Conservation (phyloP, 2,797 vertebrate genomes). For the Etheostoma perlongum region DNA sequence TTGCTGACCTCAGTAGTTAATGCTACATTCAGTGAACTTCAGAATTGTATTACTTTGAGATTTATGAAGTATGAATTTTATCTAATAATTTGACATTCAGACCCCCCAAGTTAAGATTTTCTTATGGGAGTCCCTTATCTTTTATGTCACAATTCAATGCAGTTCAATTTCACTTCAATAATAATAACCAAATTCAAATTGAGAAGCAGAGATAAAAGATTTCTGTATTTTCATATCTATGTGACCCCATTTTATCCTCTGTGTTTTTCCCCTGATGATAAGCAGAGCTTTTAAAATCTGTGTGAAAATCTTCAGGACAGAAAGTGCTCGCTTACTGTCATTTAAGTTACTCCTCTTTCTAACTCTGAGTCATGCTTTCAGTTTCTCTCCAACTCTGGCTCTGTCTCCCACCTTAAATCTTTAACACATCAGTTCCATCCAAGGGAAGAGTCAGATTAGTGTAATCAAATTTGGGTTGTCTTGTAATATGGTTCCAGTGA, state of each 20-base stretch:
- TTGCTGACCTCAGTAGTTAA: constrained; percentile 1
- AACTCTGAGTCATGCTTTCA: constrained; percentile 59
- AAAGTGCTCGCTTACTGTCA: constrained; percentile 61
- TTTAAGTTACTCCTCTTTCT: constrained; percentile 50
- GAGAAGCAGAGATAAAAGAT: constrained; percentile 60
- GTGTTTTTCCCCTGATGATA: constrained; percentile 65
- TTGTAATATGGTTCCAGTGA: constrained; percentile 47
- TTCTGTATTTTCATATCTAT: constrained; percentile 63
- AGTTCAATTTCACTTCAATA: constrained; percentile 58
- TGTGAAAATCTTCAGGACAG: constrained; percentile 61
- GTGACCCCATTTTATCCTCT: constrained; percentile 51
- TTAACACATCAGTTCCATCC: constrained; percentile 56
- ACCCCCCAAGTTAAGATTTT: constrained; percentile 49
- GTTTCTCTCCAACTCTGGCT: constrained; percentile 50
- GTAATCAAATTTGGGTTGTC: constrained; percentile 44
- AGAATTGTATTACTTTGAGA: constrained; percentile 16
- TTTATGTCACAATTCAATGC: constrained; percentile 47
- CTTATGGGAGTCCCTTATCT: constrained; percentile 33
- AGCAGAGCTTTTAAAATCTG: constrained; percentile 66
- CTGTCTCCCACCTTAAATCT: constrained; percentile 66
- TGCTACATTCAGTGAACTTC: constrained; percentile 19
- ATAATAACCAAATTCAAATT: constrained; percentile 55
- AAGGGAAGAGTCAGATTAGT: constrained; percentile 50
- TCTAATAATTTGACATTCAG: constrained; percentile 20
- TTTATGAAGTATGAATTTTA: constrained; percentile 27